Evolutionary conservation across 2,888 invertebrate species (phyloP), one percentile per base, ranked within the genome.

Genomic region (Agriopis marginaria): DNA sequence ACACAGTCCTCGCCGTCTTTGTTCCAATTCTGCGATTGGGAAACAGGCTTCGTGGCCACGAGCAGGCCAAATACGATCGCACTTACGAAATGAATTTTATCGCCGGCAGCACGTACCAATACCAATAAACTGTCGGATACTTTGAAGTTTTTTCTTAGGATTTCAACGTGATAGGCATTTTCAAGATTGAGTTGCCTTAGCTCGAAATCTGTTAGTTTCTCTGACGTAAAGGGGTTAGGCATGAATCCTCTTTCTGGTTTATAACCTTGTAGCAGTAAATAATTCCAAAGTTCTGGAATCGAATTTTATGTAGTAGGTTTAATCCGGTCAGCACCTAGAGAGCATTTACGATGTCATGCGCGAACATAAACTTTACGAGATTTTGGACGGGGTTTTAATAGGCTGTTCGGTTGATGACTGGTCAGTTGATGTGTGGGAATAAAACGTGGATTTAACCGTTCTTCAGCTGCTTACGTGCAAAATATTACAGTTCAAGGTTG

Each of bases 341-440:
- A 85, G 86, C 84, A 87, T 92, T 92, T 91, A 92, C 90, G 90
- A 85, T 80, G 84, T 85, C 87, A 89, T 86, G 87, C 82, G 88
- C 81, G 84, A 82, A 85, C 86, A 82, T 91, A 90, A 91, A 90
- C 83, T 92, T 92, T 91, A 92, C 87, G 85, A 81, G 82, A 85
- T 86, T 87, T 87, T 78, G 83, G 84, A 85, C 85, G 82, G 83
- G 78, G 81, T 86, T 89, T 89, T 89, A 86, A 91, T 88, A 81
- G 86, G 85, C 78, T 53, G 58, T 77, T 79, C 80, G 76, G 79
- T 76, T 79, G 82, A 82, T 82, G 86, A 82, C 84, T 83, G 63
- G 49, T 58, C 69, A 61, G 81, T 82, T 87, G 85, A 85, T 83
- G 84, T 80, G 75, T 73, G 75, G 76, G 79, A 78, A 80, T 85